These are phyloP conservation scores for Pseudeuparius sepicola DNA, from an alignment of 2,888 invertebrate species.

Conservation along the genomic window DNA sequence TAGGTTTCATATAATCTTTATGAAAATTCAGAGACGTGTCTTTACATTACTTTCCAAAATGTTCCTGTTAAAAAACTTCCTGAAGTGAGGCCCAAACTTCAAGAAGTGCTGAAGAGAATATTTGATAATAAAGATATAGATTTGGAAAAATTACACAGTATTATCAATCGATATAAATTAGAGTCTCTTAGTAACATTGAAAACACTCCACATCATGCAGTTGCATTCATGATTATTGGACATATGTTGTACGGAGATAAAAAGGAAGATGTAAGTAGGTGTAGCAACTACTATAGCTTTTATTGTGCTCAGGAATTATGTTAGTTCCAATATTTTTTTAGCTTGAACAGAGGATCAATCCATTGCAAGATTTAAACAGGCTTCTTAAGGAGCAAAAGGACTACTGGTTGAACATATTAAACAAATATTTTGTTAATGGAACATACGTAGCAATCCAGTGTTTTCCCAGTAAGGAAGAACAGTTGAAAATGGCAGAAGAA, in stretches of 20 bases:
- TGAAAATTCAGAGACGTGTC: constrained; percentile 61
- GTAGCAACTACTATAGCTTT: too few species aligned
- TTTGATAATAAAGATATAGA: constrained; percentile 50
- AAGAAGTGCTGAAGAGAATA: constrained; percentile 41
- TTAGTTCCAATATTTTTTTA: constrained; percentile 37
- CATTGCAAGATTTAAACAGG: constrained; percentile 49
- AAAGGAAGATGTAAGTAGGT: constrained; percentile 55
- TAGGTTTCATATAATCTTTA: constrained; percentile 58
- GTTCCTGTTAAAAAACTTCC: constrained; percentile 60
- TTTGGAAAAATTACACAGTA: constrained; percentile 61
- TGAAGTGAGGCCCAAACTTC: constrained; percentile 49
- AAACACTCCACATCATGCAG: constrained; percentile 62
- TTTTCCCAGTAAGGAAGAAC: constrained; percentile 54
- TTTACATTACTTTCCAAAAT: constrained; percentile 64
- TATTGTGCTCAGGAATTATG: too few species aligned
- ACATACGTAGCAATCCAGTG: constrained; percentile 53
- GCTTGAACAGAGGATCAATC: constrained; percentile 61
- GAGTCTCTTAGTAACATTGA: constrained; percentile 64
- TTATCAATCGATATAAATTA: constrained; percentile 61
- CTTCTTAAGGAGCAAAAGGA: constrained; percentile 50
- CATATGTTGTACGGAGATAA: constrained; percentile 74
- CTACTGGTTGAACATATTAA: constrained; percentile 65
- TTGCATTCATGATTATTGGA: constrained; percentile 69
- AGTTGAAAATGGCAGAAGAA: constrained; percentile 55
- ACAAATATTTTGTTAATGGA: constrained; percentile 56